Conservation (phyloP, 2,113 vertebrate genomes). For the Semicossyphus pulcher region DNA sequence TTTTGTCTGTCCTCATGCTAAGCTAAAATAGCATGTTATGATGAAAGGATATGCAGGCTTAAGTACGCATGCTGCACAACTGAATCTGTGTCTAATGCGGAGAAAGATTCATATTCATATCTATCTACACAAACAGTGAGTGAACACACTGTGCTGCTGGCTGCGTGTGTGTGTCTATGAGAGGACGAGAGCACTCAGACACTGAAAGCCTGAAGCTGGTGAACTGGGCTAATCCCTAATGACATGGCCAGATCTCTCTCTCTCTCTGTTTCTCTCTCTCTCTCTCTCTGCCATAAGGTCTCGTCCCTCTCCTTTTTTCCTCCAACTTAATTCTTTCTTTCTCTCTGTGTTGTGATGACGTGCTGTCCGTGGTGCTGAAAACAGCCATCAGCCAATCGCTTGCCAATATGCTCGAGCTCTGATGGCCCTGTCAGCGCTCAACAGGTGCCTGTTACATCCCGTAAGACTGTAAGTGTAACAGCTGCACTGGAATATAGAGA, state of each 20-base stretch:
- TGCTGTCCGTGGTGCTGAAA: conserved; percentile 75
- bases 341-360: conserved; percentile 20
- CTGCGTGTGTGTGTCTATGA: conserved; percentile 19
- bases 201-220: conserved; percentile 69
- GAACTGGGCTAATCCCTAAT: conserved; percentile 80
- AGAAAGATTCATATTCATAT: not conserved
- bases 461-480: not conserved
- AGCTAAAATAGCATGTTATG: not conserved
- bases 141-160: conserved; percentile 7
- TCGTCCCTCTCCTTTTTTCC: not conserved
- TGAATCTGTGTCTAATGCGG: not conserved
- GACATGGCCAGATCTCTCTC: conserved; percentile 62
- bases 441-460: conserved; percentile 64
- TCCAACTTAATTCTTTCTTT: not conserved
- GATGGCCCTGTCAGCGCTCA: conserved; percentile 55
- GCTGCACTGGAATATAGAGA: not conserved
- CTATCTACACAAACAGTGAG: conserved; percentile 6
- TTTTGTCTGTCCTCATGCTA: not conserved
- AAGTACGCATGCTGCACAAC: not conserved
- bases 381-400: conserved; percentile 30
- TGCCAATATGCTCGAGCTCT: not conserved
- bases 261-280: conserved; percentile 1
- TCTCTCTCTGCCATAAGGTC: conserved; percentile 13
- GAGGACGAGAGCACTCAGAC: conserved; percentile 57
- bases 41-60: not conserved